Conservation (phyloP, 1,140 invertebrate species). For the Mylabris phalerata region DNA sequence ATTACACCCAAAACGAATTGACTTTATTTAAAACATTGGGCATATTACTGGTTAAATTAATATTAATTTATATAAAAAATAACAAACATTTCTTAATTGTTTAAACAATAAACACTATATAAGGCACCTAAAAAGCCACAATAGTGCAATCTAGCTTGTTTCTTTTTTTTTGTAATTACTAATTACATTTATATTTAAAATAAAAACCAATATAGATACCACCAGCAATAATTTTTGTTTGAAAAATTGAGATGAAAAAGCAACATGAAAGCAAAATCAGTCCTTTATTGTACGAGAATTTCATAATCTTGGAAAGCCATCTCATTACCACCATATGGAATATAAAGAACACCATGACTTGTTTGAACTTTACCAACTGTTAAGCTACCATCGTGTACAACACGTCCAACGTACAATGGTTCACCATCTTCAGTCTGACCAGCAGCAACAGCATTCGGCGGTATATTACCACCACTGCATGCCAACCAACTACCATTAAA, state of each 20-base stretch:
- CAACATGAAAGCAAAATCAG: not conserved
- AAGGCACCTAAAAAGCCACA: conserved; percentile 17
- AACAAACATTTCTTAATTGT: conserved; percentile 9
- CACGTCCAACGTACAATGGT: conserved; percentile 61
- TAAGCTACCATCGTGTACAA: conserved; percentile 56
- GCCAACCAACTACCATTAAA: conserved; percentile 37
- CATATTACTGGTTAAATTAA: no score
- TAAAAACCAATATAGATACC: no score
- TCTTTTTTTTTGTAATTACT: not conserved
- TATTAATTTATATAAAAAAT: conserved; percentile 14
- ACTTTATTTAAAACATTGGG: no score
- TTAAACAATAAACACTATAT: not conserved
- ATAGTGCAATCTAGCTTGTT: conserved; percentile 9
- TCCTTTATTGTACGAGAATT: conserved; percentile 49
- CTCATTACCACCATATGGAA: conserved; percentile 64
- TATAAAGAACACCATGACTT: conserved; percentile 63
- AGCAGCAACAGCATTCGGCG: conserved; percentile 62
- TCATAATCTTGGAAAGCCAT: conserved; percentile 68
- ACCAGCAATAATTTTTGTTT: no score
- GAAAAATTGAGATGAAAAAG: no score
- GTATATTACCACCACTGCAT: conserved; percentile 53
- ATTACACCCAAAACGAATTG: no score
- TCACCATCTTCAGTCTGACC: conserved; percentile 71
- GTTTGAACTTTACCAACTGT: conserved; percentile 69
- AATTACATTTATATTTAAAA: not conserved